phyloP scores from a whole-genome alignment of 2,888 invertebrate genomes.

The Dynastes hyllus region DNA sequence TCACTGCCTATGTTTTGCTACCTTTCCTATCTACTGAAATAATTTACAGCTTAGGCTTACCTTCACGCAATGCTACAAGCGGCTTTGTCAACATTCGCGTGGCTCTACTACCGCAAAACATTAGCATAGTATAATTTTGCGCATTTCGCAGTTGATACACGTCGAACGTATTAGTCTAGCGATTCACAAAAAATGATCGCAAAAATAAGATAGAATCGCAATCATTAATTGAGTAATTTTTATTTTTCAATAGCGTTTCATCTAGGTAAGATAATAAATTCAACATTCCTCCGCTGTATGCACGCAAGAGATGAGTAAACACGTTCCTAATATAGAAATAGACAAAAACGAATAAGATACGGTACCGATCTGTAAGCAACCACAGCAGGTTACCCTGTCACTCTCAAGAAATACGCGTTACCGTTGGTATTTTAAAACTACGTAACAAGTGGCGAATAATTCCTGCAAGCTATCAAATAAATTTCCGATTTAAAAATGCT shows the following conservation, averaged over 20 bases:
- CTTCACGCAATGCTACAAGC: too few relatives aligned
- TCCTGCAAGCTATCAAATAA: not conserved
- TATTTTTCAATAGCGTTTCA: slow-evolving; percentile 6
- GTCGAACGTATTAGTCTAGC: not conserved
- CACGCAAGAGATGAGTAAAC: slow-evolving; percentile 36
- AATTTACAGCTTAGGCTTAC: too few relatives aligned
- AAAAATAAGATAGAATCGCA: not conserved
- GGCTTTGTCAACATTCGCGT: too few relatives aligned
- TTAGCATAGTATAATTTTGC: too few relatives aligned
- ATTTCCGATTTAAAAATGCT: not conserved
- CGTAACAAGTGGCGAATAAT: slow-evolving; percentile 3
- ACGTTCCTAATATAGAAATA: slow-evolving; percentile 28
- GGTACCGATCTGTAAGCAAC: not conserved
- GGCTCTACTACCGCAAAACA: too few relatives aligned
- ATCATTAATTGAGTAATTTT: slow-evolving; percentile 22
- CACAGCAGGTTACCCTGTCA: slow-evolving; percentile 24
- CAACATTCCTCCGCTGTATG: slow-evolving; percentile 6
- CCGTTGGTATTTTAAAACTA: not conserved
- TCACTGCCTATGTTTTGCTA: too few relatives aligned
- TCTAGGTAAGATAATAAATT: slow-evolving; percentile 31
- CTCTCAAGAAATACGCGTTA: not conserved
- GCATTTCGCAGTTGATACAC: not conserved
- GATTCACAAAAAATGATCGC: not conserved
- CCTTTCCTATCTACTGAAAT: too few relatives aligned
- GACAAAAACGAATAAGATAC: slow-evolving; percentile 5